Conservation (phyloP, 2,888 invertebrate genomes). For the Drosophila atroscutellata region DNA sequence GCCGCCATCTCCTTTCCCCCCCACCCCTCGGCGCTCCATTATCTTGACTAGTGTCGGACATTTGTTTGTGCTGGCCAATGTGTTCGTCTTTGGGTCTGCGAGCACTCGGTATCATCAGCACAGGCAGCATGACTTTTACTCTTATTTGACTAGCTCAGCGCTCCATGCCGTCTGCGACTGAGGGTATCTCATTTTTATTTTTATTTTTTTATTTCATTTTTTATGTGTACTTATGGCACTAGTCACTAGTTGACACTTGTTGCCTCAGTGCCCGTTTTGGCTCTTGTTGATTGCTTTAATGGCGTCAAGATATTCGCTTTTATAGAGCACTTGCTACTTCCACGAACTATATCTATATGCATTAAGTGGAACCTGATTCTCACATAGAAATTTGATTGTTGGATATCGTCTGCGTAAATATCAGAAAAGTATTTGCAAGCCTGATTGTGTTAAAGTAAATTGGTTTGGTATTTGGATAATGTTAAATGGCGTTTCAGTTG, state of each 20-base stretch:
- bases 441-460: neutral
- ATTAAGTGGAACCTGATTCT: conserved; percentile 44
- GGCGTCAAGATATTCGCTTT: conserved; percentile 81
- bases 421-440: neutral
- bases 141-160: conserved; percentile 48
- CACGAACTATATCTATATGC: conserved; percentile 58
- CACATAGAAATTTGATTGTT: conserved; percentile 19
- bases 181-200: conserved; percentile 24
- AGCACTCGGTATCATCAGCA: conserved; percentile 23
- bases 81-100: conserved; percentile 10
- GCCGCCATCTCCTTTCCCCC: neutral
- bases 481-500: neutral
- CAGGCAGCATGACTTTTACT: conserved; percentile 31
- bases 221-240: conserved; percentile 76
- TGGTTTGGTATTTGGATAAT: neutral
- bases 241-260: conserved; percentile 76
- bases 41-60: conserved; percentile 57
- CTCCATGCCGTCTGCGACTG: conserved; percentile 22
- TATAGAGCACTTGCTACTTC: conserved; percentile 70
- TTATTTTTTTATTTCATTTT: conserved; percentile 25
- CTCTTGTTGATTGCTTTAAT: conserved; percentile 67
- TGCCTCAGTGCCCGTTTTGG: conserved; percentile 35
- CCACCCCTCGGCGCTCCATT: conserved; percentile 13
- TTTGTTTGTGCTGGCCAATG: conserved; percentile 58
- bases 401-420: conserved; percentile 19